phyloP scores from a whole-genome alignment of 2,797 vertebrate species.

The Melanogrammus aeglefinus region DNA sequence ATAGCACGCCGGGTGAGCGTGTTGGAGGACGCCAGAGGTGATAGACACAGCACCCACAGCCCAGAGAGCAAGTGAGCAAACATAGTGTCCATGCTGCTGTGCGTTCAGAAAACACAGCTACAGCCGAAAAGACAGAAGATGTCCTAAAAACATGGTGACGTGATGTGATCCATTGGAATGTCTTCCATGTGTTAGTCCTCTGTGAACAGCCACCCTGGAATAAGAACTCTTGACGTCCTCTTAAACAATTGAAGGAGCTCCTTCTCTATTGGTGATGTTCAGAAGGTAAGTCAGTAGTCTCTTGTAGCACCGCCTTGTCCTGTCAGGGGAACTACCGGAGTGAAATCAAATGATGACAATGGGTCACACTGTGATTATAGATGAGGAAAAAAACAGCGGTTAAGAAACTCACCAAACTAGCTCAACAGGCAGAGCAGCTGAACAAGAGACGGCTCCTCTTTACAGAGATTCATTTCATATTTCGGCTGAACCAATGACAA shows the following conservation, averaged over 20 bases:
- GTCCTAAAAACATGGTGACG: background rate
- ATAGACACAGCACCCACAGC: slow-evolving; percentile 43
- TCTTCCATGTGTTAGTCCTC: background rate
- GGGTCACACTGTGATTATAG: background rate
- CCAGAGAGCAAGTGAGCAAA: background rate
- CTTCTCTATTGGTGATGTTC: slow-evolving; percentile 2
- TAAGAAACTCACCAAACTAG: slow-evolving; percentile 54
- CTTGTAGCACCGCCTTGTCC: background rate
- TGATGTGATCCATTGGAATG: background rate
- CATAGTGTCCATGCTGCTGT: background rate
- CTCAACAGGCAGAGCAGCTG: slow-evolving; percentile 50
- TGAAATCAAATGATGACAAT: slow-evolving; percentile 22
- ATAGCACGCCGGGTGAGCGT: slow-evolving; percentile 94
- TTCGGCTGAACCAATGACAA: background rate
- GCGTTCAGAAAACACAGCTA: background rate
- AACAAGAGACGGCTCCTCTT: slow-evolving; percentile 46
- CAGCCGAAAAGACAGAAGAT: background rate
- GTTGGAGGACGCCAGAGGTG: slow-evolving; percentile 76
- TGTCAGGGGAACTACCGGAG: slow-evolving; percentile 9
- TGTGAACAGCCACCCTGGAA: background rate
- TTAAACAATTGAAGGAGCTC: background rate
- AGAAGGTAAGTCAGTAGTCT: background rate
- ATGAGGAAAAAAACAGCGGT: slow-evolving; percentile 10
- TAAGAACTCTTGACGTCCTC: background rate
- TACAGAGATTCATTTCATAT: slow-evolving; percentile 24